Conservation (phyloP, 2,888 invertebrate species). For the Fragum sueziense region DNA sequence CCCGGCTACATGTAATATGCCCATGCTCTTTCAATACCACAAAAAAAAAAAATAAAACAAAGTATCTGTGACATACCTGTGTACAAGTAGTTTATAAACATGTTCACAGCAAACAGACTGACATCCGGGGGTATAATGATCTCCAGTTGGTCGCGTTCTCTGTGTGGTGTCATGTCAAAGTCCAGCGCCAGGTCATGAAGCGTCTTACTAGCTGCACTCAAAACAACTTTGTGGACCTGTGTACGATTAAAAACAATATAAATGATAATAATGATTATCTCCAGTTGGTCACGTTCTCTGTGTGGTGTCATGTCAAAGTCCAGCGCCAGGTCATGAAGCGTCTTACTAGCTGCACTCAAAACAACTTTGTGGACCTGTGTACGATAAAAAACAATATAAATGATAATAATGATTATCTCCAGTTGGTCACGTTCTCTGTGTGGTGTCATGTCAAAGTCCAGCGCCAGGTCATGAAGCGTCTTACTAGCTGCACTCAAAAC, state of each 20-base stretch:
- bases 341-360: conserved; percentile 54
- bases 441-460: conserved; percentile 51
- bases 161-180: conserved; percentile 51
- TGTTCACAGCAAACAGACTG: conserved; percentile 53
- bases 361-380: conserved; percentile 60
- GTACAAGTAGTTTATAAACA: conserved; percentile 57
- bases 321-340: conserved; percentile 44
- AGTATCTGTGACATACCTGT: conserved; percentile 53
- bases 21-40: too few relatives aligned
- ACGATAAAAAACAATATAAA: conserved; percentile 51
- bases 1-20: too few relatives aligned
- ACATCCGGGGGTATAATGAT: conserved; percentile 52
- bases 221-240: conserved; percentile 58
- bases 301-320: conserved; percentile 53
- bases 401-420: conserved; percentile 53
- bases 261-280: conserved; percentile 53
- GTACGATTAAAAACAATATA: too few relatives aligned
- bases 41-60: not conserved
- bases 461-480: conserved; percentile 43
- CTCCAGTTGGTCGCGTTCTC: conserved; percentile 51
- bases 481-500: conserved; percentile 57
- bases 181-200: conserved; percentile 48
- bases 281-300: conserved; percentile 42
- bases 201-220: conserved; percentile 55
- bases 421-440: conserved; percentile 42